Base-by-base conservation (phyloP, 2,888 invertebrate species). In the Phasia obesa region DNA sequence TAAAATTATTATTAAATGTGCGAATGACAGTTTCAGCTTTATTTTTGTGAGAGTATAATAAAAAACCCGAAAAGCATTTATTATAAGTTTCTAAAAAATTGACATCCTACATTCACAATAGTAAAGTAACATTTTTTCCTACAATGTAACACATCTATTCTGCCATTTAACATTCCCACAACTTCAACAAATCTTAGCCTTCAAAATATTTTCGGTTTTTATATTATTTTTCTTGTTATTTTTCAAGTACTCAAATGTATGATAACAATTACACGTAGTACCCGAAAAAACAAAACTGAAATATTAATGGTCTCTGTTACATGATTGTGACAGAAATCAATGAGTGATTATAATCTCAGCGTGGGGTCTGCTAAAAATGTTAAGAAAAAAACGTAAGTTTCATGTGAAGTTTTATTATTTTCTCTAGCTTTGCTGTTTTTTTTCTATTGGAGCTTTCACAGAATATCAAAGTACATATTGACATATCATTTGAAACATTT, bases 251-350 rank as follows among this genome's bases (percentile, higher is more conserved):
- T 49, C 65, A 64, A 78, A 51, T 78, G 35, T 77, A 82, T 77
- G 62, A 57, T 65, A 55, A 57, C 53, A 71, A 71, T 71, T 71
- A 38, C 51, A 38, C 49, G 35, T 49, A 49, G 62, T 55, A 64
- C 23, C 44, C 62, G 44, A 42, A 55, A 0, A 17, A 31, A 35
- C 11, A 35, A 9, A 17, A 78, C 51, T 21, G 25, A 78, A 74
- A 78, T 78, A 82, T 82, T 82, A 82, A 82, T 82, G 82, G 78
- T 82, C 51, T 70, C 78, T 78, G 57, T 82, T 65, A 70, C 42
- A 70, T 75, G 82, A 78, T 82, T 82, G 78, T 78, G 82, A 82
- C 82, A 82, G 82, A 78, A 78, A 70, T 78, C 78, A 64, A 78
- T 82, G 74, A 82, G 65, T 78, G 78, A 82, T 82, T 82, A 78